A percentile compares a stretch with the other conserved stretches of the same genome.
phyloP scores from a whole-genome alignment of 2,797 vertebrate genomes.

The Megaceryle alcyon region DNA sequence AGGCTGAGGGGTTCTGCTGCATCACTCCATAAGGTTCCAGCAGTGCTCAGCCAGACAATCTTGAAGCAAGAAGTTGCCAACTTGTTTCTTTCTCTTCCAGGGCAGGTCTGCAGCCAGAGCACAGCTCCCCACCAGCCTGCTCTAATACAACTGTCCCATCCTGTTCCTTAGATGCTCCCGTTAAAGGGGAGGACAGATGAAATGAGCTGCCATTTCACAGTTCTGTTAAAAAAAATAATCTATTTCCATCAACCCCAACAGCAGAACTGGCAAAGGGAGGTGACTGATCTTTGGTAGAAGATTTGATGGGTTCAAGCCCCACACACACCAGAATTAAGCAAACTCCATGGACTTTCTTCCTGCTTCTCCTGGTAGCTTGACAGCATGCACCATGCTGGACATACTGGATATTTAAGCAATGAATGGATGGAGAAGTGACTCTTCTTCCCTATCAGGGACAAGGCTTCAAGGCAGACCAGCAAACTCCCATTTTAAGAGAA shows the following conservation, averaged over 20 bases:
- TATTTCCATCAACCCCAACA: neutral
- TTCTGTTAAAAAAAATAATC: neutral
- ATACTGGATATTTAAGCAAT: neutral
- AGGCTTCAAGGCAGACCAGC: neutral
- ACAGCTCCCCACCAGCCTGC: neutral
- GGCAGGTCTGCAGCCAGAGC: neutral
- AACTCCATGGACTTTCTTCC: neutral
- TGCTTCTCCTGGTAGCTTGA: neutral
- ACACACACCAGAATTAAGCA: neutral
- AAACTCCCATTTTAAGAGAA: neutral
- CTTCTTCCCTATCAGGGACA: neutral
- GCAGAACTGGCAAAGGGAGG: neutral
- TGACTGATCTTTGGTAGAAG: neutral
- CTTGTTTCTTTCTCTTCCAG: neutral
- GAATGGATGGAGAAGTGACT: neutral
- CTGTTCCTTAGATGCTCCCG: neutral
- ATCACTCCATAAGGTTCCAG: neutral
- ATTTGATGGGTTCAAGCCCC: neutral
- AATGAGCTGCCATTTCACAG: neutral
- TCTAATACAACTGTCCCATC: neutral
- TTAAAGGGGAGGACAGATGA: neutral
- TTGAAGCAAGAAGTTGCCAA: rapidly evolving
- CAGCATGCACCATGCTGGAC: rapidly evolving
- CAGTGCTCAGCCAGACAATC: neutral
- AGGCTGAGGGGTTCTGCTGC: slow-evolving; percentile 36